A percentile compares a stretch with the other conserved stretches of the same genome.
Conservation (phyloP, 30 jellyfish, hydroid and myxozoan genomes). For the Pelagia noctiluca region DNA sequence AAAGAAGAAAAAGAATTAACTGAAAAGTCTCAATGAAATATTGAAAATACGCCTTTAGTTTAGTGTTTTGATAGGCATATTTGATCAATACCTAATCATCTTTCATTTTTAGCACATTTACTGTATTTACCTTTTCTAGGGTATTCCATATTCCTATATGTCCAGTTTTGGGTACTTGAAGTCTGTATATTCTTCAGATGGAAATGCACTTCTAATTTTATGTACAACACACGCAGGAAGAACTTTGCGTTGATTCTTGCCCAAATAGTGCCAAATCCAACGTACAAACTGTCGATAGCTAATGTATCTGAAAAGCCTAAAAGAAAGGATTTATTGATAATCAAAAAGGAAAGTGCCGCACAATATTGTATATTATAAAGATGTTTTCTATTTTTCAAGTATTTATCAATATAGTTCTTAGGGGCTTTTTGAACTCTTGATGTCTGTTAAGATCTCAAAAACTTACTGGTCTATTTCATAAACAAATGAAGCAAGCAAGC, state of each 20-base stretch:
- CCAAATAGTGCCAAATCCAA: constrained; percentile 47
- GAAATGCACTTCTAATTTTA: constrained; percentile 16
- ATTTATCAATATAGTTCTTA: too few species aligned
- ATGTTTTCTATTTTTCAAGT: too few species aligned
- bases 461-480: too few species aligned
- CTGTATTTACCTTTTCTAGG: neutral
- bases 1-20: too few species aligned
- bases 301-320: constrained; percentile 41
- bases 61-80: too few species aligned
- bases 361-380: too few species aligned
- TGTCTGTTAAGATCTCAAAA: too few species aligned
- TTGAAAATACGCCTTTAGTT: too few species aligned
- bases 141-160: neutral
- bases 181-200: constrained; percentile 31
- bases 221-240: constrained; percentile 32
- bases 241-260: constrained; percentile 31
- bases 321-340: neutral
- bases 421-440: too few species aligned
- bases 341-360: neutral
- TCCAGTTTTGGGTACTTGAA: constrained; percentile 35
- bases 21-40: too few species aligned
- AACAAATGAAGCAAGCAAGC: too few species aligned
- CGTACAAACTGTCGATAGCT: constrained; percentile 41
- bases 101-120: neutral
- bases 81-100: neutral